A percentile compares a stretch with the other conserved stretches of the same genome.
Conservation (phyloP, 2,113 vertebrate genomes). For the Nipponia nippon region DNA sequence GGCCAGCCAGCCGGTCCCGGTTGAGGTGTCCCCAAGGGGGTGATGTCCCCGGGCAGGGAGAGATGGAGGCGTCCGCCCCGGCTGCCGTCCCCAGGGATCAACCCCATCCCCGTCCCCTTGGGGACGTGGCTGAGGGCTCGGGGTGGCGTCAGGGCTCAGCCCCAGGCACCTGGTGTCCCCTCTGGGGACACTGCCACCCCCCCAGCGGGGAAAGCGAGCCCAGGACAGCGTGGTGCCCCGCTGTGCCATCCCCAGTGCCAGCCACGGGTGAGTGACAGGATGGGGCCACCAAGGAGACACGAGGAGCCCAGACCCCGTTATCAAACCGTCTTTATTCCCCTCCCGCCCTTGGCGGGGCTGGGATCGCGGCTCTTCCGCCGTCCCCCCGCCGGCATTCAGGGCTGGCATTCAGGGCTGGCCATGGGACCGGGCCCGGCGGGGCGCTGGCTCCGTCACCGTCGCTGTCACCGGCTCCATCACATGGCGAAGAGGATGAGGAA, state of each 20-base stretch:
- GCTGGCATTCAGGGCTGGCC: neutral
- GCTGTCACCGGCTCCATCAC: conserved; percentile 6
- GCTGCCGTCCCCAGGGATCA: neutral
- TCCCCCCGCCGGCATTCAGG: rapidly evolving
- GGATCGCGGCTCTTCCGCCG: neutral
- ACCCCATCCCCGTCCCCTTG: rapidly evolving
- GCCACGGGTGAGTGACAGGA: rapidly evolving
- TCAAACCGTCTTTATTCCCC: conserved; percentile 24
- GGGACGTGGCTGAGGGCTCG: neutral
- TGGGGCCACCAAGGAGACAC: neutral
- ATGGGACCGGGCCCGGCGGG: rapidly evolving
- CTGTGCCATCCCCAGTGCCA: neutral
- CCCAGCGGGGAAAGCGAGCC: no score
- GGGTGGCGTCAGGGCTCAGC: neutral
- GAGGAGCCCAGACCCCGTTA: neutral
- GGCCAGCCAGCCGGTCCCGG: neutral
- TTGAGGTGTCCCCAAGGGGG: neutral
- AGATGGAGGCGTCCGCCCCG: neutral
- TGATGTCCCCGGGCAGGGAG: neutral
- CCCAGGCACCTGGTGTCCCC: neutral
- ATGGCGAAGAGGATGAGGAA: conserved; percentile 83
- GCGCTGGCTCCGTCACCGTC: neutral
- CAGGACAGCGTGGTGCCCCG: neutral
- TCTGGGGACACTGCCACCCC: neutral
- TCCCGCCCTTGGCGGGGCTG: rapidly evolving